Percentiles rank a stretch among this genome's conserved stretches.
These are phyloP conservation scores for Motacilla tschutschensis DNA, from an alignment of 2,113 vertebrate species.

Conservation along the genomic window DNA sequence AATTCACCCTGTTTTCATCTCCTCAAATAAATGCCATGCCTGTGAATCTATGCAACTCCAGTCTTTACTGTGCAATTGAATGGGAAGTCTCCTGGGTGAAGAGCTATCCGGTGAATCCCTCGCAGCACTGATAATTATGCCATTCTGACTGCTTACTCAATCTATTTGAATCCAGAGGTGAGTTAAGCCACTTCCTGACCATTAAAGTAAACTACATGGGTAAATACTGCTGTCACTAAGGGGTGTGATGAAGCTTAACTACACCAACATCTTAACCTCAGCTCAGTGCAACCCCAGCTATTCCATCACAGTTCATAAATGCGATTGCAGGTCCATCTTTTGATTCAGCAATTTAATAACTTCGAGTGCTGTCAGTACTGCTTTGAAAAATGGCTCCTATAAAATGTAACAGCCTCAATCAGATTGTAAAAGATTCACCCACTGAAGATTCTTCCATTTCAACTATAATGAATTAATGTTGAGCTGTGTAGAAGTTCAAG, in stretches of 20 bases:
- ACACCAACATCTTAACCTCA: constrained; percentile 71
- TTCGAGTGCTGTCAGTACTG: constrained; percentile 93
- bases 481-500: constrained; percentile 91
- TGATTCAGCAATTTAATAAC: constrained; percentile 97
- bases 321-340: constrained; percentile 76
- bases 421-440: constrained; percentile 89
- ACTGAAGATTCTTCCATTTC: constrained; percentile 82
- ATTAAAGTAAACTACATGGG: constrained; percentile 76
- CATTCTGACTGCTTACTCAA: constrained; percentile 70
- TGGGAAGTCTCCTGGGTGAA: constrained; percentile 53
- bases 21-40: not conserved
- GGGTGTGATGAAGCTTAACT: constrained; percentile 71
- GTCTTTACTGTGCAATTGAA: constrained; percentile 45
- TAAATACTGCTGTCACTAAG: constrained; percentile 73
- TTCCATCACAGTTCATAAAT: constrained; percentile 80
- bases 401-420: constrained; percentile 98
- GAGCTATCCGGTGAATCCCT: constrained; percentile 56
- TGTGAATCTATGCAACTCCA: constrained; percentile 2
- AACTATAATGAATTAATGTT: constrained; percentile 95
- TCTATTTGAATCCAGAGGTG: constrained; percentile 77
- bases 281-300: constrained; percentile 54
- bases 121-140: constrained; percentile 63
- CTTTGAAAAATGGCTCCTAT: constrained; percentile 98
- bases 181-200: constrained; percentile 76
- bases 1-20: not conserved